phyloP scores from a whole-genome alignment of 2,113 vertebrate genomes.

The Dasyurus viverrinus region DNA sequence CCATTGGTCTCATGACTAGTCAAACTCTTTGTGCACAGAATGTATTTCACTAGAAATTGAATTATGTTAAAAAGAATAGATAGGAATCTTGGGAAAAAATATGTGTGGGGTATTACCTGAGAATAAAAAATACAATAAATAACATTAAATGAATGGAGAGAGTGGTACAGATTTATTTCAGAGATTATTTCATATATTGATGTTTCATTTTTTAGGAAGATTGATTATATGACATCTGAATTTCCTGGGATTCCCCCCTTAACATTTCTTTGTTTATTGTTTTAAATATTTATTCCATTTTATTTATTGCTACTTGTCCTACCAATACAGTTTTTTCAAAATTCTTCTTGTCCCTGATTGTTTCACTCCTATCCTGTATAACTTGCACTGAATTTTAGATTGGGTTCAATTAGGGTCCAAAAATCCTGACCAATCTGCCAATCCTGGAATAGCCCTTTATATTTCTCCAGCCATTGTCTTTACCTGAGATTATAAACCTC shows the following conservation, averaged over 20 bases:
- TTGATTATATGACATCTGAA: not conserved
- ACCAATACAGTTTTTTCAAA: not conserved
- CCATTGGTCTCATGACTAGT: not conserved
- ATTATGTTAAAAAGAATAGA: not conserved
- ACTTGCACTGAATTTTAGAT: not conserved
- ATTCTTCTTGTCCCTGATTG: not conserved
- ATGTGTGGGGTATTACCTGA: not conserved
- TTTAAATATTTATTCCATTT: slow-evolving; percentile 14
- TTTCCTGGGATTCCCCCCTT: slow-evolving; percentile 1
- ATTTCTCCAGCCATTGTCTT: not conserved
- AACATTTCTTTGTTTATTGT: not conserved
- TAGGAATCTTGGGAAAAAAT: not conserved
- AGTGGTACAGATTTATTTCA: not conserved
- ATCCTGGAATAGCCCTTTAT: not conserved
- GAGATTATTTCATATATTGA: not conserved
- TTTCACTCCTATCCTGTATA: slow-evolving; percentile 17
- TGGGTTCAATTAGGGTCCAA: not conserved
- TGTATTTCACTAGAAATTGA: not conserved
- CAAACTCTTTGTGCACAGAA: not conserved
- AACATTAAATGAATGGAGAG: not conserved
- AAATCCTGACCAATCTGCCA: not conserved
- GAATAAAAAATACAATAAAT: not conserved
- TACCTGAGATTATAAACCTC: not conserved
- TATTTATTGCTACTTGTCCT: slow-evolving; percentile 11
- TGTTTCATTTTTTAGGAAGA: slow-evolving; percentile 5